These are phyloP conservation scores for Drosophila melanica DNA, from an alignment of 1,140 invertebrate genomes.

Conservation along the genomic window DNA sequence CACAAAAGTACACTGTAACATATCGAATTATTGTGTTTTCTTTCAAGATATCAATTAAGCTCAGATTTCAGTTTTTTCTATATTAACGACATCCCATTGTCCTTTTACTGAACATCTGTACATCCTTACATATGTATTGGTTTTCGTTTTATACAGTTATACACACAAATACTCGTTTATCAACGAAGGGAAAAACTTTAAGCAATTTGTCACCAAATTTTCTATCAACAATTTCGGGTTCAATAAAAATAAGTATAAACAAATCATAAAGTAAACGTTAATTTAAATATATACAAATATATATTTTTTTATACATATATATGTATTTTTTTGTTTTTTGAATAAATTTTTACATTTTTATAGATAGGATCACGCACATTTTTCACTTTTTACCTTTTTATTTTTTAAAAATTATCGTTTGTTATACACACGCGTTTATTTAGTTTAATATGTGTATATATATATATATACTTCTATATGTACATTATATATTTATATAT, in stretches of 20 bases:
- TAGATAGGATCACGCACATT: conserved; percentile 38
- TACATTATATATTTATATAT: conserved; percentile 46
- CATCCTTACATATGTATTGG: conserved; percentile 40
- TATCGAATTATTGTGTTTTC: background rate
- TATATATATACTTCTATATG: conserved; percentile 20
- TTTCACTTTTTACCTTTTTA: conserved; percentile 40
- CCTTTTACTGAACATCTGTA: conserved; percentile 26
- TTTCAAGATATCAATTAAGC: background rate
- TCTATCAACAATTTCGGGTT: conserved; percentile 14
- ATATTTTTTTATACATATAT: no score
- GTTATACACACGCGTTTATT: conserved; percentile 67
- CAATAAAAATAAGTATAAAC: conserved; percentile 1
- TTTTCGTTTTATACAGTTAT: conserved; percentile 66
- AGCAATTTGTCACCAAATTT: conserved; percentile 20
- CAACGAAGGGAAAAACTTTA: conserved; percentile 34
- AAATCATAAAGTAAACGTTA: background rate
- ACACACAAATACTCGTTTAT: conserved; percentile 62
- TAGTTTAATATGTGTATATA: conserved; percentile 56
- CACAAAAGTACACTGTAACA: conserved; percentile 1
- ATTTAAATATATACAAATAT: background rate
- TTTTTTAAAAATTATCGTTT: conserved; percentile 72
- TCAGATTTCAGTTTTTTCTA: conserved; percentile 2
- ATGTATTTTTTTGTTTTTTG: background rate
- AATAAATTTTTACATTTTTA: conserved; percentile 2
- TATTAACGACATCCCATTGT: background rate